phyloP scores from a whole-genome alignment of 2,797 vertebrate species.

The Zalophus californianus region DNA sequence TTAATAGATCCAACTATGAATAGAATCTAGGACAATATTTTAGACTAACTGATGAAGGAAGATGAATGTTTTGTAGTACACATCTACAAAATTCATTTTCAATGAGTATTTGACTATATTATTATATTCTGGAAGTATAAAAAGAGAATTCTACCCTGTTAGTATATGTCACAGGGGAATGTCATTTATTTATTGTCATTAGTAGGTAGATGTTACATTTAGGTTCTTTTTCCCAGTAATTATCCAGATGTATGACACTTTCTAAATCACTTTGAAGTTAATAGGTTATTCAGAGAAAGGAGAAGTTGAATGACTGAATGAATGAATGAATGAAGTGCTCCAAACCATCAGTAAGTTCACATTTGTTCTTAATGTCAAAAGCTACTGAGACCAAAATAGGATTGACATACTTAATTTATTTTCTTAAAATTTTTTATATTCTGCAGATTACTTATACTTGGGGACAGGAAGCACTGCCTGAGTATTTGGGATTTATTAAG shows the following conservation, averaged over 20 bases:
- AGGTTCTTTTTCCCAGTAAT: not conserved
- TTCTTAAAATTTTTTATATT: not conserved
- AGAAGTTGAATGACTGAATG: not conserved
- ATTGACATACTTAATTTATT: not conserved
- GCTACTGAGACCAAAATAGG: not conserved
- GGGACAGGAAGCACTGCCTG: not conserved
- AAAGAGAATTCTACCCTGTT: not conserved
- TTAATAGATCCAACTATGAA: not conserved
- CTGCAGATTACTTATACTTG: not conserved
- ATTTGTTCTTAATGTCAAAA: not conserved
- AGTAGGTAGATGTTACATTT: not conserved
- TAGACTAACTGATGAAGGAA: not conserved
- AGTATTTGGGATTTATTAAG: not conserved
- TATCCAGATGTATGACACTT: not conserved
- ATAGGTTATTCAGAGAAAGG: not conserved
- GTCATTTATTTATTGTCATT: not conserved
- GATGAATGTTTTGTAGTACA: not conserved
- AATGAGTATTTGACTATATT: not conserved
- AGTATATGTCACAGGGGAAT: not conserved
- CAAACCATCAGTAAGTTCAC: not conserved
- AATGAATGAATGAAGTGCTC: not conserved
- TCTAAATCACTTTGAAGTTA: not conserved
- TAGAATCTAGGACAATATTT: not conserved
- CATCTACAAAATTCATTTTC: not conserved
- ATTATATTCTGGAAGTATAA: not conserved